Conservation (phyloP, 1,140 invertebrate genomes). For the Scaptodrosophila lebanonensis region DNA sequence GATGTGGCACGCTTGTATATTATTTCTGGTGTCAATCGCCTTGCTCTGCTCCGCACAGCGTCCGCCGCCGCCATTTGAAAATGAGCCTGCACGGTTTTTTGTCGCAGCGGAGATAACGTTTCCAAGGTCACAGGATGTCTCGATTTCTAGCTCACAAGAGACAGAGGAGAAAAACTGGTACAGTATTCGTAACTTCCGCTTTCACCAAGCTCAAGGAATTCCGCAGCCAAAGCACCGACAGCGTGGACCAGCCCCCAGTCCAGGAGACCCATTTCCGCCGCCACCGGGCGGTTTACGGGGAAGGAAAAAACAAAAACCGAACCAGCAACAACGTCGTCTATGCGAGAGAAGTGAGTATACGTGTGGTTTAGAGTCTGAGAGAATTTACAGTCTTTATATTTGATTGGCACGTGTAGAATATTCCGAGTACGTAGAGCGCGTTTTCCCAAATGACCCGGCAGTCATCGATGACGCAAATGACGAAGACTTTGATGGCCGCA, state of each 20-base stretch:
- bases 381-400: conserved; percentile 1
- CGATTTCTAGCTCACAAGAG: conserved; percentile 20
- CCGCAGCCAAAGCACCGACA: conserved; percentile 10
- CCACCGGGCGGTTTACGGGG: conserved; percentile 27
- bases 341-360: conserved; percentile 68
- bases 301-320: conserved; percentile 27
- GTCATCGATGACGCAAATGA: conserved; percentile 58
- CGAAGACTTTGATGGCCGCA: conserved; percentile 65
- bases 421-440: conserved; percentile 58
- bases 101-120: conserved; percentile 10
- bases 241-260: conserved; percentile 5
- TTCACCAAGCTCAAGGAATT: neutral
- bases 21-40: conserved; percentile 10
- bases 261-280: conserved; percentile 54
- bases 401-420: conserved; percentile 45
- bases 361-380: too few species aligned
- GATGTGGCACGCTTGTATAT: neutral
- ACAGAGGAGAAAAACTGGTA: conserved; percentile 19
- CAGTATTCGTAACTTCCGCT: conserved; percentile 40
- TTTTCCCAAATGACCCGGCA: conserved; percentile 59
- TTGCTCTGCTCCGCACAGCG: conserved; percentile 9
- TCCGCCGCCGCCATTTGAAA: too few species aligned
- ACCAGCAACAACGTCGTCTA: conserved; percentile 25
- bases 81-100: too few species aligned
- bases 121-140: conserved; percentile 41